Evolutionary conservation across 2,797 vertebrate species (phyloP).

Genomic region (Amniataba percoides): DNA sequence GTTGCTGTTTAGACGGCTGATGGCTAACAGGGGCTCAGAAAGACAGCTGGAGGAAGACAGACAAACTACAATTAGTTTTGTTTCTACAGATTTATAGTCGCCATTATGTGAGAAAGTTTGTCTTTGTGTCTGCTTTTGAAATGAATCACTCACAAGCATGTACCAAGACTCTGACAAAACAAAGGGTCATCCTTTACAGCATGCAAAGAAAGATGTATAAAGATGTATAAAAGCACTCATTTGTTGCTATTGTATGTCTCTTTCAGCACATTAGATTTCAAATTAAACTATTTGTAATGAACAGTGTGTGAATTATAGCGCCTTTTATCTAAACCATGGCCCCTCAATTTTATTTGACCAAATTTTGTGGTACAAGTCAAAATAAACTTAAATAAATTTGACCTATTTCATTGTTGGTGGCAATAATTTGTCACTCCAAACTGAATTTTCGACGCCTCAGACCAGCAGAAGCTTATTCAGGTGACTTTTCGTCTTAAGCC

Average conservation of each 20-base stretch:
- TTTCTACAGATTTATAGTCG: not conserved
- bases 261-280: not conserved
- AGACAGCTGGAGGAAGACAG: conserved; percentile 54
- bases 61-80: not conserved
- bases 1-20: conserved; percentile 30
- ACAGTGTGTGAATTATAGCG: too few species aligned
- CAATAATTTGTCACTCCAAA: too few species aligned
- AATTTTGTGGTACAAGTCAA: not conserved
- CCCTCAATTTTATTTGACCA: not conserved
- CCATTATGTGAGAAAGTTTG: not conserved
- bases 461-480: not conserved
- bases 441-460: not conserved
- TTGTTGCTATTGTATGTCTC: not conserved
- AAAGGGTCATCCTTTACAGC: not conserved
- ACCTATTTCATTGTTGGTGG: not conserved
- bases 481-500: not conserved
- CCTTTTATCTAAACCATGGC: too few species aligned
- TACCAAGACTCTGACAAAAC: not conserved
- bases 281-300: not conserved
- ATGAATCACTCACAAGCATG: too few species aligned
- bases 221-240: not conserved
- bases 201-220: not conserved
- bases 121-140: not conserved
- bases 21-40: conserved; percentile 30
- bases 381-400: not conserved